Conservation (phyloP, 2,797 vertebrate species). For the Phylloscopus collybita region DNA sequence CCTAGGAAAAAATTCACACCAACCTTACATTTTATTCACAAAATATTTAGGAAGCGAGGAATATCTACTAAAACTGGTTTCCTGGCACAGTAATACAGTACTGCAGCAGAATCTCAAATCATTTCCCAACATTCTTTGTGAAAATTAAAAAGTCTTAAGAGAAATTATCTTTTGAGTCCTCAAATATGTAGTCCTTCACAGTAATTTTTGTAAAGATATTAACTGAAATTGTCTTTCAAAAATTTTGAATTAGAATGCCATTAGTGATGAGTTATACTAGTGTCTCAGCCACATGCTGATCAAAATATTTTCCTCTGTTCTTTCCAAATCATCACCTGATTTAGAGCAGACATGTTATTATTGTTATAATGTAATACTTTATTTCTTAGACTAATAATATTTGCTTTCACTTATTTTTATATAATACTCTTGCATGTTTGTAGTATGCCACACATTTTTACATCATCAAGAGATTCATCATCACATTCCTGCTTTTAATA, state of each 20-base stretch:
- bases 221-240: not conserved
- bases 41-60: not conserved
- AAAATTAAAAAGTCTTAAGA: not conserved
- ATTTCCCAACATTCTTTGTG: not conserved
- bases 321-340: not conserved
- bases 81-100: not conserved
- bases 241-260: not conserved
- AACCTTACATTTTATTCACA: not conserved
- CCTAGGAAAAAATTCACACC: not conserved
- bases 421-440: not conserved
- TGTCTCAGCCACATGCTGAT: not conserved
- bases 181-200: not conserved
- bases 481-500: not conserved
- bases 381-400: not conserved
- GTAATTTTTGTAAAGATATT: not conserved
- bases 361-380: not conserved
- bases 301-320: not conserved
- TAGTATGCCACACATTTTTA: not conserved
- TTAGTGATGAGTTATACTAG: not conserved
- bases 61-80: not conserved
- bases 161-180: not conserved
- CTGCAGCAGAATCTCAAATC: not conserved
- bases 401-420: not conserved
- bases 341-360: not conserved
- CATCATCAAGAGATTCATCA: not conserved